These are phyloP conservation scores for Lophochroa leadbeateri DNA, from an alignment of 2,113 vertebrate species.

Conservation along the genomic window DNA sequence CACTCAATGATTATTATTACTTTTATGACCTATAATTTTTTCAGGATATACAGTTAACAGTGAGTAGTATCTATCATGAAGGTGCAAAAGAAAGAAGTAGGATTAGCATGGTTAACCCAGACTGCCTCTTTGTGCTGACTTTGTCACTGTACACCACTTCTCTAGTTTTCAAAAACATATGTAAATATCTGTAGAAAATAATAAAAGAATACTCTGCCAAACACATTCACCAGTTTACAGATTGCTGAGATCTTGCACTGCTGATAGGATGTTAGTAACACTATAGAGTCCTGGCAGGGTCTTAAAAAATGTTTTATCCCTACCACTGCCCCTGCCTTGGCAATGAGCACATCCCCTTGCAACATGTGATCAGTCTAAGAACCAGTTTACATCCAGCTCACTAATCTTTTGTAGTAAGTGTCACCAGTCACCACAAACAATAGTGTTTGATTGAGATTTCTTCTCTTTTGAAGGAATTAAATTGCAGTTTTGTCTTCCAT, in stretches of 20 bases:
- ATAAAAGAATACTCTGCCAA: neutral
- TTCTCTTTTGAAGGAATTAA: slow-evolving; percentile 42
- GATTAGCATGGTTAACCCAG: neutral
- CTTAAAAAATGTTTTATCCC: neutral
- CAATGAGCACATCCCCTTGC: neutral
- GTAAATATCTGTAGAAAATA: neutral
- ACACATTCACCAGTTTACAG: neutral
- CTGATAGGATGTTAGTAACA: neutral
- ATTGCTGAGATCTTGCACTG: neutral
- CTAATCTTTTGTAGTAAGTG: slow-evolving; percentile 26
- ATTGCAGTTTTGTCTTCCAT: slow-evolving; percentile 50
- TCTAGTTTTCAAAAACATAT: neutral
- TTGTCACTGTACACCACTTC: accelerated
- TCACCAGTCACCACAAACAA: slow-evolving; percentile 46
- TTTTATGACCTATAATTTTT: neutral
- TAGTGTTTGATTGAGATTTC: slow-evolving; percentile 60
- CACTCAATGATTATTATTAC: neutral
- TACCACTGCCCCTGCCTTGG: neutral
- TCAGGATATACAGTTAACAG: neutral
- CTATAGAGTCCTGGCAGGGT: neutral
- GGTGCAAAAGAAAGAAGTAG: neutral
- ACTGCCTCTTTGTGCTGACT: neutral
- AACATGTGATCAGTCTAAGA: neutral
- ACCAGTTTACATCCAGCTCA: neutral
- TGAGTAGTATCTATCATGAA: neutral